phyloP scores from a whole-genome alignment of 2,113 vertebrate species.

The Chaenocephalus aceratus region DNA sequence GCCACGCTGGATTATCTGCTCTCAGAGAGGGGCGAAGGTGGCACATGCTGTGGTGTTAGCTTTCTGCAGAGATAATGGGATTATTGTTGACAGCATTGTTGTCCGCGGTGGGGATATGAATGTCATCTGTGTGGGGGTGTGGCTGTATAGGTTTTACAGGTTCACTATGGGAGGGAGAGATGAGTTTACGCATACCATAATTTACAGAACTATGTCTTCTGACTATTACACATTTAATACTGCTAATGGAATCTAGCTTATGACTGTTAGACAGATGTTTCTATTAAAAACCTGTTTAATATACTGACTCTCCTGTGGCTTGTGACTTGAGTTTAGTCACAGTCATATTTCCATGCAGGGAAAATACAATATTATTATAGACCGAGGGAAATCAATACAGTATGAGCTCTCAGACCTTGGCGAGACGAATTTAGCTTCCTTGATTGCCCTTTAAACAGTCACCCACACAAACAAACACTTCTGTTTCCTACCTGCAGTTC shows the following conservation, averaged over 20 bases:
- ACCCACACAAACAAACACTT: background rate
- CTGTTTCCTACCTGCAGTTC: background rate
- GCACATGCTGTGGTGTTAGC: conserved; percentile 43
- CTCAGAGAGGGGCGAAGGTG: conserved; percentile 44
- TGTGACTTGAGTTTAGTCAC: background rate
- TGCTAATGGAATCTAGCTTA: conserved; percentile 3
- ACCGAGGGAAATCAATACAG: conserved; percentile 44
- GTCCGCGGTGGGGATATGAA: conserved; percentile 48
- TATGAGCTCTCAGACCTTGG: conserved; percentile 15
- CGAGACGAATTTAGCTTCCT: conserved; percentile 20
- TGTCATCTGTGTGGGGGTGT: conserved; percentile 20
- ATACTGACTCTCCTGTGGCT: background rate
- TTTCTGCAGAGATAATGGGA: conserved; percentile 73
- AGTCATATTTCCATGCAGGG: conserved; percentile 21
- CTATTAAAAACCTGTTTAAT: conserved; percentile 11
- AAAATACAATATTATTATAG: conserved; percentile 5
- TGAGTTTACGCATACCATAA: background rate
- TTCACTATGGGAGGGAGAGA: background rate
- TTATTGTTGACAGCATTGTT: conserved; percentile 66
- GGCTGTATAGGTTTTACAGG: conserved; percentile 21
- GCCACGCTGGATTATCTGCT: conserved; percentile 65
- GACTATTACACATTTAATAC: background rate
- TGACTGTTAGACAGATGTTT: background rate
- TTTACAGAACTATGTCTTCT: background rate
- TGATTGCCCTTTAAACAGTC: conserved; percentile 16